phyloP scores from a whole-genome alignment of 2,888 invertebrate genomes.

The Drosophila limbata region DNA sequence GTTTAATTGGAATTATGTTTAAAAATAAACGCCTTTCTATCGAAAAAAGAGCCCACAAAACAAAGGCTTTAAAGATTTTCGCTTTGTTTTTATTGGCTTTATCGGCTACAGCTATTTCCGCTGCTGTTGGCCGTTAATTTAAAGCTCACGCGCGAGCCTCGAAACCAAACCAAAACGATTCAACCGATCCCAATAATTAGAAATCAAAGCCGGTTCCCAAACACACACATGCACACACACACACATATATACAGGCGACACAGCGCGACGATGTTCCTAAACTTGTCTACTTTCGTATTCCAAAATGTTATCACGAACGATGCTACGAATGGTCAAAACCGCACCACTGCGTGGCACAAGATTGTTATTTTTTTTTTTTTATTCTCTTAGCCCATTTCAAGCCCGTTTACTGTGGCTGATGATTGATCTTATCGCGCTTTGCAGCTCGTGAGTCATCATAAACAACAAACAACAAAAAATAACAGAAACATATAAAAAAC shows the following conservation, averaged over 20 bases:
- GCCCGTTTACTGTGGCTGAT: conserved; percentile 50
- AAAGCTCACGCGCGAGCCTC: conserved; percentile 61
- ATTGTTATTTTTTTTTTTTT: conserved; percentile 15
- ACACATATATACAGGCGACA: conserved; percentile 7
- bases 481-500: conserved; percentile 16
- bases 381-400: conserved; percentile 32
- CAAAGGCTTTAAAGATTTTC: conserved; percentile 38
- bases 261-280: conserved; percentile 40
- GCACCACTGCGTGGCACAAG: conserved; percentile 42
- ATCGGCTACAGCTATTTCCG: conserved; percentile 78
- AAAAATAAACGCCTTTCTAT: conserved; percentile 63
- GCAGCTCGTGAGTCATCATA: conserved; percentile 71
- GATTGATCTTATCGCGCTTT: conserved; percentile 75
- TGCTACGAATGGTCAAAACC: conserved; percentile 43
- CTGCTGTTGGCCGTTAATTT: conserved; percentile 64
- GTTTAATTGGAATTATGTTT: conserved; percentile 75
- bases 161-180: conserved; percentile 23
- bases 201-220: conserved; percentile 77
- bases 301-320: conserved; percentile 72
- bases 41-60: conserved; percentile 40
- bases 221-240: conserved; percentile 22
- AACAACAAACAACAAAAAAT: conserved; percentile 24
- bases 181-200: conserved; percentile 75
- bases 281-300: conserved; percentile 79
- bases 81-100: conserved; percentile 63